Conservation (phyloP, 64 coral and sea anemone genomes). For the Hydrozoanthus tunicans region DNA sequence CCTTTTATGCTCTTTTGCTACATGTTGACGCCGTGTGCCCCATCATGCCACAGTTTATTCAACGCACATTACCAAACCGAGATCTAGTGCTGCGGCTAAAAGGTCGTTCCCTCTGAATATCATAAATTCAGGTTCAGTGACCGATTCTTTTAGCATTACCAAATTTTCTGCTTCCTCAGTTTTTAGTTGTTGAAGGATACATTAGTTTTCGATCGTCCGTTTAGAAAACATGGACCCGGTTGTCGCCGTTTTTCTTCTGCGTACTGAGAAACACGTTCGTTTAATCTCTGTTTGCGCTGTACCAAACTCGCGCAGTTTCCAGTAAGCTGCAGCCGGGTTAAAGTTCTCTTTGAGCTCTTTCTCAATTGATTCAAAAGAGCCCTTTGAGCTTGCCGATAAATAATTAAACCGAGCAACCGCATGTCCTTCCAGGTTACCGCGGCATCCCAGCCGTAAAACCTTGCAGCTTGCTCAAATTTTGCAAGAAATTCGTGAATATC, state of each 20-base stretch:
- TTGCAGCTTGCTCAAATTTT: slow-evolving; percentile 3
- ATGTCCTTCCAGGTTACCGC: slow-evolving; percentile 25
- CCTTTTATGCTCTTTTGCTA: neutral
- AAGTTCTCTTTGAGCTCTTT: neutral
- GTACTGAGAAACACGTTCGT: neutral
- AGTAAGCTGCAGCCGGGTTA: neutral
- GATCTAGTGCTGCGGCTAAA: neutral
- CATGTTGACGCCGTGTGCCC: neutral
- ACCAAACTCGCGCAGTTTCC: neutral
- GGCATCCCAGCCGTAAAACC: neutral
- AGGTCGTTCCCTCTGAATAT: too few species aligned
- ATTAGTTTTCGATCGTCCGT: slow-evolving; percentile 13
- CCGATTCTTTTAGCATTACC: neutral
- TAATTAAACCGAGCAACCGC: slow-evolving; percentile 45
- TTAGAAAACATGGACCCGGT: slow-evolving; percentile 36
- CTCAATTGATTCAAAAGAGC: neutral
- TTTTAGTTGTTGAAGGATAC: slow-evolving; percentile 23
- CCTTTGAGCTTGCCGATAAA: neutral
- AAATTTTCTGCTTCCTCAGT: slow-evolving; percentile 1
- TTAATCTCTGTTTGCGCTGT: neutral
- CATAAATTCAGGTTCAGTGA: neutral
- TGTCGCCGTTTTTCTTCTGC: neutral
- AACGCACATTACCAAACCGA: neutral
- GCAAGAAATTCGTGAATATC: neutral
- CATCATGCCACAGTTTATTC: neutral